Evolutionary conservation across 2,888 invertebrate genomes (phyloP), one percentile per base, ranked within the genome.

Genomic region (Melolontha melolontha): DNA sequence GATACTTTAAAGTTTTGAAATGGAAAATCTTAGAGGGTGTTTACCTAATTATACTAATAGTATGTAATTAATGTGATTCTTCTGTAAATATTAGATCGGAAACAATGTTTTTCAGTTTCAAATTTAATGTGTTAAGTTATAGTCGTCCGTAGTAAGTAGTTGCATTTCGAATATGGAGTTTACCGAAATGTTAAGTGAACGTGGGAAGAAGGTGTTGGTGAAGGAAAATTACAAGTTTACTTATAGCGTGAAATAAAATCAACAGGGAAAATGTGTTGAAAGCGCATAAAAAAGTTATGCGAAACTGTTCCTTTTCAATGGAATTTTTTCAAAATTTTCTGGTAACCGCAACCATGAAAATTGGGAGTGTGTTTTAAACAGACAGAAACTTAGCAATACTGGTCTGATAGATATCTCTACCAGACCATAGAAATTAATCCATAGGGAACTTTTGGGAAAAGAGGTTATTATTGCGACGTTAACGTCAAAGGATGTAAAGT

Each of bases 231-330:
- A 47, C 14, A 47, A n/a, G 14, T 47, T 47, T 47, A 47, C 14
- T 12, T 12, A 2, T 16, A 12, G 1, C 47, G 47, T 12, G 47
- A 47, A n/a, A 14, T 47, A 12, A 47, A 47, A 47, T 12, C 12
- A 12, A 47, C 47, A 12, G 47, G 47, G n/a, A 16, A 47, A 47
- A 14, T 47, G 14, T 47, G 47, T 47, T 47, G 47, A 14, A 47
- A 14, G 47, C 12, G 47, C 14, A 12, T 14, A 47, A 7, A 47
- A 29, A 47, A 14, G 47, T 47, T 47, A 2, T 47, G 47, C 47
- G 14, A 47, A 47, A 47, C 6, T 47, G 14, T 47, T 47, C 8
- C 7, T n/a, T n/a, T n/a, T n/a, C n/a, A n/a, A n/a, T n/a, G n/a
- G n/a, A n/a, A n/a, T n/a, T n/a, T 47, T 12, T 47, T n/a, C 47